Conservation (phyloP, 1,140 invertebrate genomes). For the Brachionus plicatilis region DNA sequence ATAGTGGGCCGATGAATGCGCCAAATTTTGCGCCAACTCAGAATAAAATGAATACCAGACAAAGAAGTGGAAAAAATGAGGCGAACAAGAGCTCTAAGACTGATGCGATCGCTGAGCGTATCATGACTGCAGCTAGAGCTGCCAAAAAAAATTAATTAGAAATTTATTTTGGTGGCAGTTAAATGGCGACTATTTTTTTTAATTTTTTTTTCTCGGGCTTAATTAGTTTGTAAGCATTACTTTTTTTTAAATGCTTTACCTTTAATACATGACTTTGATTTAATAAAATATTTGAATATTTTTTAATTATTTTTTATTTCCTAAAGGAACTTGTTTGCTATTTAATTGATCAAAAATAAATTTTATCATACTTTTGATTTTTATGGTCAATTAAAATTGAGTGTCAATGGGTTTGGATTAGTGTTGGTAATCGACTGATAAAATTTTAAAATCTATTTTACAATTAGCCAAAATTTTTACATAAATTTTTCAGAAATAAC, state of each 20-base stretch:
- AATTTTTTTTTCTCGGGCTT: not conserved
- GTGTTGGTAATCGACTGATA: not conserved
- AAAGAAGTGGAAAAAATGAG: not conserved
- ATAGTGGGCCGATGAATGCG: not conserved
- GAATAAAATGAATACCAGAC: slow-evolving; percentile 4
- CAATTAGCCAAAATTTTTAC: too few relatives aligned
- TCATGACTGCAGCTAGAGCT: not conserved
- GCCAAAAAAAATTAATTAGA: not conserved
- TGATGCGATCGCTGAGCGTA: slow-evolving; percentile 19
- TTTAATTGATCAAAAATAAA: too few relatives aligned
- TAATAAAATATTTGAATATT: not conserved
- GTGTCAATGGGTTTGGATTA: not conserved
- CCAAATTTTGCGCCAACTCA: slow-evolving; percentile 6
- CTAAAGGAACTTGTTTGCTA: too few relatives aligned
- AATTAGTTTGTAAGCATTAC: not conserved
- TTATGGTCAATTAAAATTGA: too few relatives aligned
- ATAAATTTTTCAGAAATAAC: too few relatives aligned
- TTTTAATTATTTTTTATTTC: not conserved
- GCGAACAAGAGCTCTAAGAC: not conserved
- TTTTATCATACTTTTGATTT: too few relatives aligned
- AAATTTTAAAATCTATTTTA: too few relatives aligned
- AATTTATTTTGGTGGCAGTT: not conserved
- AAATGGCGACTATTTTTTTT: not conserved
- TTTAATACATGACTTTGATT: not conserved
- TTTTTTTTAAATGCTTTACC: not conserved